Evolutionary conservation across 2,888 invertebrate genomes (phyloP), one percentile per base, ranked within the genome.

Genomic region (Phaonia tiefii): DNA sequence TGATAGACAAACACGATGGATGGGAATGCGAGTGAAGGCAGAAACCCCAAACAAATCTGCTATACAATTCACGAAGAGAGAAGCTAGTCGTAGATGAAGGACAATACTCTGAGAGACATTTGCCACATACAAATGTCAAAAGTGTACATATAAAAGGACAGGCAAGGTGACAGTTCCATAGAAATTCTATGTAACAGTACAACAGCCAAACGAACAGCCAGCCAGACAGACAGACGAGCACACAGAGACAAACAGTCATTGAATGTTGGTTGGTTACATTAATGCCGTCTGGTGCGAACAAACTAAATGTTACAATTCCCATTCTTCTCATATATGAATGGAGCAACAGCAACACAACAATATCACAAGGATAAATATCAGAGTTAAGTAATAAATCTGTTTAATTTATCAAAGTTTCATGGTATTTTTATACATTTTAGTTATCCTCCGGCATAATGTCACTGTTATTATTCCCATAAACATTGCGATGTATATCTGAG

Each of bases 361-460:
- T 2, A 22, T 39, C 63, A 39, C 39, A 20, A 22, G 13, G 42
- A 5, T 26, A 63, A 63, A 63, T 42, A 63, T 42, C 39, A 63
- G 22, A 63, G 42, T 39, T 22, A 63, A 63, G 63, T 63, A 63
- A 63, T 63, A 63, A 63, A 63, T 63, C 84, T 84, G 83, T 83
- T 83, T 83, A 83, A 84, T 84, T 84, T 84, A 83, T 84, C 80
- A 84, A 83, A 80, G 67, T 82, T 84, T 80, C 72, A 78, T 74
- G 67, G 75, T 75, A 44, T 79, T 51, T 49, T 72, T 80, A 70
- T 75, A 79, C 4, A 31, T 26, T 74, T 69, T 58, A 58, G 70
- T 46, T 26, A 15, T 71, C 70, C 58, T 71, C 22, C 60, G 70
- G 76, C 76, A 58, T 71, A 71, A 76, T 77, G 76, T 74, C 74